These are phyloP conservation scores for Macrochelys suwanniensis DNA, from an alignment of 2,797 vertebrate genomes.

Conservation along the genomic window DNA sequence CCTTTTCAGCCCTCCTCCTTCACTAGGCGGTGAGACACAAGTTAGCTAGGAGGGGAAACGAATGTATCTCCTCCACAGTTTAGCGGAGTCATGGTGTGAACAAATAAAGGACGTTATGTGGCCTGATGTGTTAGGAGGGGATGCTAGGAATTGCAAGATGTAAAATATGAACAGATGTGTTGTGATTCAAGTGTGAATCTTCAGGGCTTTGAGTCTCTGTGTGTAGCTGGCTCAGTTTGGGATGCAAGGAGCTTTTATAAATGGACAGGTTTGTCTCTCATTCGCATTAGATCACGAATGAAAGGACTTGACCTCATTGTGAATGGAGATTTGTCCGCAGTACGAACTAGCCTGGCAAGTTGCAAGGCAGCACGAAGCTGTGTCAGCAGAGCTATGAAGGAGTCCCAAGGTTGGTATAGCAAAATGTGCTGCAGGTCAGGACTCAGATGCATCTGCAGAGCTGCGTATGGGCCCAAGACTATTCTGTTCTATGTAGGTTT, in stretches of 20 bases:
- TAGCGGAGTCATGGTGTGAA: neutral
- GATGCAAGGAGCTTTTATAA: neutral
- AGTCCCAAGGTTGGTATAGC: neutral
- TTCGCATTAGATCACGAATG: neutral
- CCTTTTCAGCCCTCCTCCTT: neutral
- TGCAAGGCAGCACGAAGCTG: neutral
- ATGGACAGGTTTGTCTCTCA: accelerated
- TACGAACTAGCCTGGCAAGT: neutral
- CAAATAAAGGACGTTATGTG: conserved; percentile 31
- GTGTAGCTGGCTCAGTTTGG: accelerated
- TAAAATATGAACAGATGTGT: neutral
- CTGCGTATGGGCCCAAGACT: neutral
- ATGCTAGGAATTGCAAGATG: neutral
- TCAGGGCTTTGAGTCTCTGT: neutral
- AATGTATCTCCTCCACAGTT: conserved; percentile 27
- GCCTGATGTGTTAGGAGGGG: neutral
- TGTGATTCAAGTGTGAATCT: neutral
- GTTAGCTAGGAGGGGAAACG: neutral
- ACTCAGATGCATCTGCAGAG: neutral
- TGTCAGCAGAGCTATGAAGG: neutral
- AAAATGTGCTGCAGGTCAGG: neutral
- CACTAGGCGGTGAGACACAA: neutral
- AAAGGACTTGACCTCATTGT: neutral
- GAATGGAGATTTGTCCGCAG: neutral
- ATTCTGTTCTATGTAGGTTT: neutral